Conservation (phyloP, 1,140 invertebrate genomes). For the Cyrtorhinus lividipennis region DNA sequence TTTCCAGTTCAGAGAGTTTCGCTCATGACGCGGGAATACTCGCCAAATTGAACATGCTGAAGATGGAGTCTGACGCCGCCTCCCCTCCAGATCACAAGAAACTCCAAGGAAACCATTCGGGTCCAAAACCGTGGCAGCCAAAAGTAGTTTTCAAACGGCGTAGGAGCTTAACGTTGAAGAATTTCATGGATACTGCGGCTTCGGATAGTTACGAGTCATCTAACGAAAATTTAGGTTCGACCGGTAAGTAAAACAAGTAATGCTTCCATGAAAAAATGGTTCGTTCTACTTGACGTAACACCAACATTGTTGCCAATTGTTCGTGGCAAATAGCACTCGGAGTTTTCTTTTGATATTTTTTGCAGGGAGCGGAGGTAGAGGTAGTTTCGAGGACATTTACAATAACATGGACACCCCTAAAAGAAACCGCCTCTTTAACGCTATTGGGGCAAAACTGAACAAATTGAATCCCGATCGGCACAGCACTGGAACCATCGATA, state of each 20-base stretch:
- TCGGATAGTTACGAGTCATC: constrained; percentile 24
- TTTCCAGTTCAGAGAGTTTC: constrained; percentile 49
- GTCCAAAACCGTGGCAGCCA: neutral
- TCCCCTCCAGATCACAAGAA: neutral
- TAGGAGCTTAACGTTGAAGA: constrained; percentile 22
- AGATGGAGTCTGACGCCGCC: constrained; percentile 19
- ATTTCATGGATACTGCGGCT: constrained; percentile 13
- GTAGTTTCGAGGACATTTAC: constrained; percentile 14
- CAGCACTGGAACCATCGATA: constrained; percentile 6
- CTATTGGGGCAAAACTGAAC: constrained; percentile 5
- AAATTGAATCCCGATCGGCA: constrained; percentile 5
- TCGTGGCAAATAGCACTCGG: too few relatives aligned
- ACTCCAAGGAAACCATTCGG: neutral
- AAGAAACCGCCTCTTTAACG: constrained; percentile 11
- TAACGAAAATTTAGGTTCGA: constrained; percentile 23
- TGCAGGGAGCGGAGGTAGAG: constrained; percentile 10
- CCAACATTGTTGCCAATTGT: too few relatives aligned
- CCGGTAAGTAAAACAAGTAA: neutral
- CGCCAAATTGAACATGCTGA: constrained; percentile 43
- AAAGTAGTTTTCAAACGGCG: constrained; percentile 10
- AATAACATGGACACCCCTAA: constrained; percentile 14
- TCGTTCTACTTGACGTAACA: neutral
- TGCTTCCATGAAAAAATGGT: neutral
- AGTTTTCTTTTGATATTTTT: too few relatives aligned
- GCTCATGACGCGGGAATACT: constrained; percentile 59